phyloP scores from a whole-genome alignment of 1,140 invertebrate genomes.

The Antheraea mylitta region DNA sequence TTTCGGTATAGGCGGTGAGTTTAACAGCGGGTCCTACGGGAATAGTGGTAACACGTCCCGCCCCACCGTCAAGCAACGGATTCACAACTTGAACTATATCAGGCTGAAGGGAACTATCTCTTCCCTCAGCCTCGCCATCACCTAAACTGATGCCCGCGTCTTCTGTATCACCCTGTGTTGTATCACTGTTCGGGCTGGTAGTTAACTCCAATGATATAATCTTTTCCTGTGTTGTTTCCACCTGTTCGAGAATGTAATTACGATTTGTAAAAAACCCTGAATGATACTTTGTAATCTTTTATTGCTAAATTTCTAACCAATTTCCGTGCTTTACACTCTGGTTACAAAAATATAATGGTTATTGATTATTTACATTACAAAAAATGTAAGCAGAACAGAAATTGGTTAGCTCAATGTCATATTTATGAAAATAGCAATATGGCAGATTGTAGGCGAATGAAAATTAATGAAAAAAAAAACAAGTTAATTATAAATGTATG shows the following conservation, averaged over 20 bases:
- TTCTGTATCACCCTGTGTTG: slow-evolving; percentile 75
- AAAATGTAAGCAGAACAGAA: neutral
- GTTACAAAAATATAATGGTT: no score
- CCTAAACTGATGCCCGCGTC: slow-evolving; percentile 69
- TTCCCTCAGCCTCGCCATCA: slow-evolving; percentile 64
- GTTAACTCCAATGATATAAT: slow-evolving; percentile 92
- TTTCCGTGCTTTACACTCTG: neutral
- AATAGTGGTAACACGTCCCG: slow-evolving; percentile 71
- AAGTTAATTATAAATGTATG: no score
- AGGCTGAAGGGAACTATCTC: slow-evolving; percentile 70
- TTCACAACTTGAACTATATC: slow-evolving; percentile 77
- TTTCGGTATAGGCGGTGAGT: slow-evolving; percentile 54
- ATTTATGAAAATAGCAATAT: neutral
- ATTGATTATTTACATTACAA: neutral
- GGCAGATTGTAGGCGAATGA: no score
- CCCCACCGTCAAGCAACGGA: slow-evolving; percentile 68
- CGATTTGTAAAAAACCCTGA: neutral
- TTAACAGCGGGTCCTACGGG: slow-evolving; percentile 60
- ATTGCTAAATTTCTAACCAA: neutral
- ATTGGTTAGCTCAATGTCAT: neutral
- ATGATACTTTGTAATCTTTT: neutral
- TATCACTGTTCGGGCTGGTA: slow-evolving; percentile 80
- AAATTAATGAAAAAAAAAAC: no score
- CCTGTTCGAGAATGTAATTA: slow-evolving; percentile 74
- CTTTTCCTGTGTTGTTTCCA: slow-evolving; percentile 92